Base-by-base conservation (phyloP, 2,888 invertebrate genomes). In the Eristalinus aeneus region DNA sequence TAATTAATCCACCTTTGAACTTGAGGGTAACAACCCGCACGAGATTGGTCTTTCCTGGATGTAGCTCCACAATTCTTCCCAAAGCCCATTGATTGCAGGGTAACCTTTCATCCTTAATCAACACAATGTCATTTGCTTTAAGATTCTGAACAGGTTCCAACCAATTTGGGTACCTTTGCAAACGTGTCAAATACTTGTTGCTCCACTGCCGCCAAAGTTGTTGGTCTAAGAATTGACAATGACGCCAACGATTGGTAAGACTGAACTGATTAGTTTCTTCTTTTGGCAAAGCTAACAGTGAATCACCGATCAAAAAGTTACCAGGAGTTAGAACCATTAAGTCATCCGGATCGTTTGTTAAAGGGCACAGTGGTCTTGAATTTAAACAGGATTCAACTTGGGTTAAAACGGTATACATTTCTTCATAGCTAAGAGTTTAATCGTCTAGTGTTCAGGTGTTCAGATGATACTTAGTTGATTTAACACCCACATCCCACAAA, bases 171-270 rank as follows among this genome's bases (percentile, higher is more conserved):
- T n/a, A n/a, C n/a, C n/a, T n/a, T n/a, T n/a, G n/a, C n/a, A n/a
- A n/a, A n/a, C 76, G 67, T 9, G 39, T n/a, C 10, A 88, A 36
- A 60, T 84, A 86, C 31, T 87, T 81, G 1, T 16, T 67, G 8
- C 65, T 80, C 87, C 88, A 84, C 12, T 64, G 77, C 12, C 69
- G 32, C 82, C 85, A 88, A 76, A 86, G 87, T 12, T 79, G 64
- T 63, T 87, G 84, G 6, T 63, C 56, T 1, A 88, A 32, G 6
- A 56, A 46, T 53, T 65, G 54, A 16, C 53, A 67, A 58, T 36
- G 53, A 20, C 58, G 20, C 60, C 39, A 63, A 53, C 56, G 39
- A 34, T 20, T 12, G 6, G 3, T 32, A 6, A 32, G 34, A 11
- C 31, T 61, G 63, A 10, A 12, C 3, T 3, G 56, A 20, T 23